These are phyloP conservation scores for Leptarthrus brevirostris DNA, from an alignment of 2,888 invertebrate genomes.

Conservation along the genomic window DNA sequence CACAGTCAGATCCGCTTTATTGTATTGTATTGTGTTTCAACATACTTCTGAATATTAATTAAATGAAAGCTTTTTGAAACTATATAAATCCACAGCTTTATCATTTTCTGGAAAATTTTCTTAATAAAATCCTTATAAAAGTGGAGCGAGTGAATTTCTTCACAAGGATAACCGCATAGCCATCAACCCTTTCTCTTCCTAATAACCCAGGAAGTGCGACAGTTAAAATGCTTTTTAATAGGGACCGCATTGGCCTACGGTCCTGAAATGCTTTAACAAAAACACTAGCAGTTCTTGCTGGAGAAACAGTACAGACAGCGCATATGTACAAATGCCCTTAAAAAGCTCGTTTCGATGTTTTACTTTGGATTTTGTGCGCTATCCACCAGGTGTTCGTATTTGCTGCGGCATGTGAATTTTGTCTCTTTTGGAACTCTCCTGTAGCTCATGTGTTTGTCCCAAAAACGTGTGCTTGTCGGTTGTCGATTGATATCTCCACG, in stretches of 20 bases:
- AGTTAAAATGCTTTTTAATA: conserved; percentile 31
- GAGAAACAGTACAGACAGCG: conserved; percentile 11
- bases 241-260: conserved; percentile 10
- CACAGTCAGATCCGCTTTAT: no score
- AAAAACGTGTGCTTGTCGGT: conserved; percentile 1
- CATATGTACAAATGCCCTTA: conserved; percentile 5
- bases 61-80: no score
- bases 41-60: no score
- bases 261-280: conserved; percentile 5
- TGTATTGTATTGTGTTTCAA: no score
- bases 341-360: conserved; percentile 17
- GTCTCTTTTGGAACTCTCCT: not conserved
- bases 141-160: no score
- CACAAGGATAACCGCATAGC: not conserved
- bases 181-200: not conserved
- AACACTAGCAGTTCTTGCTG: conserved; percentile 5
- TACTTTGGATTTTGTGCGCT: not conserved
- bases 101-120: no score
- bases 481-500: conserved; percentile 37
- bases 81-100: no score
- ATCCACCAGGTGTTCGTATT: conserved; percentile 27
- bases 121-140: no score
- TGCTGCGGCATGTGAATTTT: conserved; percentile 15
- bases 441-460: not conserved
- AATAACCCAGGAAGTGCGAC: not conserved